Base-by-base conservation (phyloP, 64 coral and sea anemone species). In the Cladopsammia gracilis region DNA sequence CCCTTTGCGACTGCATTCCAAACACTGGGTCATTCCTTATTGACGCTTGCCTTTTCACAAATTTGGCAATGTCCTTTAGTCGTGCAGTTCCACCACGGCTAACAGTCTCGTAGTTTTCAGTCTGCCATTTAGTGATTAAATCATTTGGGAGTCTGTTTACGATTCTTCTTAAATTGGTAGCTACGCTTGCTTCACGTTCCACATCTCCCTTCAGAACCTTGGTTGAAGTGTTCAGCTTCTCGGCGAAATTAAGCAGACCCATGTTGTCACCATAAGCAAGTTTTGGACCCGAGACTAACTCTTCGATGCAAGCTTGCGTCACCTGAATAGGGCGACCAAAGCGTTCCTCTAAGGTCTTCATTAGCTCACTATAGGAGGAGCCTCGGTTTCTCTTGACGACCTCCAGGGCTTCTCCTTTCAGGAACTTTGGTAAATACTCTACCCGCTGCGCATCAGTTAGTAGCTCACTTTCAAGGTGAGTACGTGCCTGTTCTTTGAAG, bases 11-110 rank as follows among this genome's bases (percentile, higher is more conserved):
- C 75, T 67, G 88, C 20, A 60, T 20, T 23, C 74, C 42, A 79
- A 90, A 90, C 11, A 90, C 71, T 18, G 88, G 74, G 24, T 90
- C 88, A 23, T 90, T 90, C 57, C 73, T 65, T 54, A 90, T 90
- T 49, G 45, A 78, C 0, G 88, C 73, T 24, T 90, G 75, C 24
- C 59, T 66, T 34, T 64, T 90, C 16, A 90, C 88, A 50, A 90
- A 90, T 9, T 74, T 47, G 0, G 88, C 88, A 42, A 90, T 66
- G 26, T 90, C 74, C 23, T 46, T 19, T 18, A 90, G 60, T 12
- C 76, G 73, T 9, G 88, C 88, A 62, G 42, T 3, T 25, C 60
- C 34, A 4, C 88, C 88, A 43, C 59, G 20, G 45, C 54, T 60
- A 23, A 46, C 76, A 51, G 67, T 90, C 26, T 71, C 34, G 60